A percentile compares a stretch with the other conserved stretches of the same genome.
These are phyloP conservation scores for Schizotus pectinicornis DNA, from an alignment of 2,888 invertebrate genomes.

Conservation along the genomic window DNA sequence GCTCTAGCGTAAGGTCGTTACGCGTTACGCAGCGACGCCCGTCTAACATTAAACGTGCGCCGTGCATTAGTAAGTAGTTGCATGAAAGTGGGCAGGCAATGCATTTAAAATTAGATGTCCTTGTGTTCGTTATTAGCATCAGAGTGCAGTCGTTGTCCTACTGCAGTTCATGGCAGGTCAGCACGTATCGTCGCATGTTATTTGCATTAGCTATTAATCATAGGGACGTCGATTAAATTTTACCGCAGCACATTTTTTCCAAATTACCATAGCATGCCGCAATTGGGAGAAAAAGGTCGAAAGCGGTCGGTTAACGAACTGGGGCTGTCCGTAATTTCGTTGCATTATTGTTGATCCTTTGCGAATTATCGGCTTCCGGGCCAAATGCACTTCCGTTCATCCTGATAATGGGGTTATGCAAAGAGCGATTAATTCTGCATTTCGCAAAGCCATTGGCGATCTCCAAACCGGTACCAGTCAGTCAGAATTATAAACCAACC, in stretches of 20 bases:
- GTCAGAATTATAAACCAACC: background rate
- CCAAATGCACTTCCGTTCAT: conserved; percentile 15
- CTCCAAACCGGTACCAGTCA: conserved; percentile 7
- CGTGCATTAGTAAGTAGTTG: conserved; percentile 10
- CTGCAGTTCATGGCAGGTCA: conserved; percentile 39
- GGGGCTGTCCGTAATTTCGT: conserved; percentile 8
- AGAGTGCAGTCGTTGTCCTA: conserved; percentile 37
- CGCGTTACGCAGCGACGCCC: conserved; percentile 14
- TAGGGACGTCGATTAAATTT: background rate
- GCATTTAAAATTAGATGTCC: conserved; percentile 44
- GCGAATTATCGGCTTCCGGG: conserved; percentile 20
- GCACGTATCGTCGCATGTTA: conserved; percentile 23
- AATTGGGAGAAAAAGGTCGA: background rate
- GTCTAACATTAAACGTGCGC: conserved; percentile 17
- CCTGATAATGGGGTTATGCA: conserved; percentile 1
- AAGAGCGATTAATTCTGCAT: too few species aligned
- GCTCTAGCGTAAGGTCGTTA: conserved; percentile 5
- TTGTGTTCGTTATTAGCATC: conserved; percentile 40
- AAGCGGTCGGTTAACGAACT: conserved; percentile 20
- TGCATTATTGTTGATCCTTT: conserved; percentile 12
- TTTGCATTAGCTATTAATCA: conserved; percentile 20
- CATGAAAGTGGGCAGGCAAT: conserved; percentile 26
- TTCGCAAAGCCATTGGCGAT: too few species aligned
- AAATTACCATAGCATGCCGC: background rate
- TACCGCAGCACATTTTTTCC: background rate